A percentile compares a stretch with the other conserved stretches of the same genome.
Evolutionary conservation across 2,113 vertebrate species (phyloP).

Genomic region (Mesocricetus auratus): DNA sequence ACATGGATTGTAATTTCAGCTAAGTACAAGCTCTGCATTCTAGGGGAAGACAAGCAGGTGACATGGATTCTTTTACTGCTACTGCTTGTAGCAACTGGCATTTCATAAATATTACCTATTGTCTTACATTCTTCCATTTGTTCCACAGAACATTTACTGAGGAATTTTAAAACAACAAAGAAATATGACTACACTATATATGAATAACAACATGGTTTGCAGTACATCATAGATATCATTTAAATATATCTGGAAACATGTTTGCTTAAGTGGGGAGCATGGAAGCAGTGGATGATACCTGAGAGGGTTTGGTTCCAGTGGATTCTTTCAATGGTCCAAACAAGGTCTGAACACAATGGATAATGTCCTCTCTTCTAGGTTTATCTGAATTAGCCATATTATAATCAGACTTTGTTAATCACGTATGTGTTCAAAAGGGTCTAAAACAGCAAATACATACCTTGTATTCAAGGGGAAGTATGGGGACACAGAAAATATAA

Average conservation of each 20-base stretch:
- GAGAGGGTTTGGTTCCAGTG: slow-evolving; percentile 16
- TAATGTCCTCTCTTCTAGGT: slow-evolving; percentile 24
- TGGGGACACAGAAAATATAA: background rate
- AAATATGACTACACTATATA: background rate
- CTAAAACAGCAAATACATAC: slow-evolving; percentile 29
- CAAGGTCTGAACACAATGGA: slow-evolving; percentile 32
- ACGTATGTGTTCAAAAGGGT: background rate
- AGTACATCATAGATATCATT: slow-evolving; percentile 55
- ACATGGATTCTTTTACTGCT: background rate
- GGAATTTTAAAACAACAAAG: slow-evolving; percentile 47
- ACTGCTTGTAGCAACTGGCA: background rate
- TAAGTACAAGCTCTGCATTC: slow-evolving; percentile 45
- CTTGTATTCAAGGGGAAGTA: background rate
- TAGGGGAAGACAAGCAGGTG: background rate
- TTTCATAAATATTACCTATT: slow-evolving; percentile 41
- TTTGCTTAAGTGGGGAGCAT: slow-evolving; percentile 46
- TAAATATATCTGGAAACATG: slow-evolving; percentile 21
- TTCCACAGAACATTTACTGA: slow-evolving; percentile 53
- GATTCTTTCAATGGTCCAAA: slow-evolving; percentile 51
- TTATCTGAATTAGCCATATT: slow-evolving; percentile 49
- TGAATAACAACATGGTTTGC: slow-evolving; percentile 51
- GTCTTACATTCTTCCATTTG: slow-evolving; percentile 53
- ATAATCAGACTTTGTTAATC: slow-evolving; percentile 2
- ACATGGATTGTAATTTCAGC: background rate
- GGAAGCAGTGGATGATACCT: slow-evolving; percentile 5